Percentiles rank a stretch among this genome's conserved stretches.
phyloP scores from a whole-genome alignment of 2,888 invertebrate species.

The Nemapogon koenigi region DNA sequence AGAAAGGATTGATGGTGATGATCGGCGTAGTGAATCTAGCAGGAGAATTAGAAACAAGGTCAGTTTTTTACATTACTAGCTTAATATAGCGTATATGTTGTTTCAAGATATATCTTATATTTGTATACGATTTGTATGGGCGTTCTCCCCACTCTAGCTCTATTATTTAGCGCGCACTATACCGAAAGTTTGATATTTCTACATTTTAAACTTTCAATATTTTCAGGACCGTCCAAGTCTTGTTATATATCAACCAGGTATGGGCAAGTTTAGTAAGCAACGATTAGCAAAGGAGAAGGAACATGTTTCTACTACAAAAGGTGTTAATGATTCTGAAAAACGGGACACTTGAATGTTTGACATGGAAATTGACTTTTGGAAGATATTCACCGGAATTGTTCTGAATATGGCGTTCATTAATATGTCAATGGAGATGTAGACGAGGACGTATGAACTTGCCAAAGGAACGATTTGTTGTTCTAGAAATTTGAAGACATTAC shows the following conservation, averaged over 20 bases:
- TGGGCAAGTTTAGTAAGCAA: slow-evolving; percentile 79
- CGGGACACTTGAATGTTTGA: slow-evolving; percentile 52
- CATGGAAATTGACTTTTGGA: slow-evolving; percentile 44
- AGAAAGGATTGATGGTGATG: slow-evolving; percentile 53
- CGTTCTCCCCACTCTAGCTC: too few relatives aligned
- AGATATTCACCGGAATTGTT: slow-evolving; percentile 56
- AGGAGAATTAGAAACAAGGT: slow-evolving; percentile 73
- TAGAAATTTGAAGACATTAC: too few relatives aligned
- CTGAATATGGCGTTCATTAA: slow-evolving; percentile 48
- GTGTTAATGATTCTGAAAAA: slow-evolving; percentile 52
- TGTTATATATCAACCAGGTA: slow-evolving; percentile 89
- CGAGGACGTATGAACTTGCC: slow-evolving; percentile 44
- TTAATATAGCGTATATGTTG: not conserved
- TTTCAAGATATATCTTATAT: slow-evolving; percentile 1
- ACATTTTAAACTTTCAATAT: slow-evolving; percentile 12
- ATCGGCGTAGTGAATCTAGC: slow-evolving; percentile 66
- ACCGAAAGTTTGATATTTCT: too few relatives aligned
- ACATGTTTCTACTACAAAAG: too few relatives aligned
- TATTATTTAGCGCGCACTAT: too few relatives aligned
- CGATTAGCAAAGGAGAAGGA: slow-evolving; percentile 60
- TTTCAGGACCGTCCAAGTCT: slow-evolving; percentile 85
- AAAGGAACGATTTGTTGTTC: slow-evolving; percentile 44
- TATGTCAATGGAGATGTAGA: slow-evolving; percentile 39
- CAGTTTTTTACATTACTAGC: too few relatives aligned
- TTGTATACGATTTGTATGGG: not conserved